Percentiles rank a stretch among this genome's conserved stretches.
Conservation (phyloP, 2,888 invertebrate genomes). For the Caenorhabditis auriculariae region DNA sequence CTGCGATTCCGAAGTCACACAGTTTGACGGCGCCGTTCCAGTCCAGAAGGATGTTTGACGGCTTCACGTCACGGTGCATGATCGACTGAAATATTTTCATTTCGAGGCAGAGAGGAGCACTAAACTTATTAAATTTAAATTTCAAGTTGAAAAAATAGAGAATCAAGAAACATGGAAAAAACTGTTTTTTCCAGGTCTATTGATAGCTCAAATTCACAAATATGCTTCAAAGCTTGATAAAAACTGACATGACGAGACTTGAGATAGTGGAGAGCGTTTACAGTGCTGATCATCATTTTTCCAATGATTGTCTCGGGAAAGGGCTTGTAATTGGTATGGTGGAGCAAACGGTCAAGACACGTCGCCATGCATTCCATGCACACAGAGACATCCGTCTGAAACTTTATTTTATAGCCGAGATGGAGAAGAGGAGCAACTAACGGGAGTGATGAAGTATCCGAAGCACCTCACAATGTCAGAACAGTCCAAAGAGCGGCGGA, state of each 20-base stretch:
- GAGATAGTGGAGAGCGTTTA: constrained; percentile 92
- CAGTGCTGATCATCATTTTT: constrained; percentile 94
- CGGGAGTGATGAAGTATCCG: constrained; percentile 96
- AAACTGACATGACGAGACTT: constrained; percentile 78
- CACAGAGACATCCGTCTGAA: constrained; percentile 86
- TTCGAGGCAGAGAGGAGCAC: background rate
- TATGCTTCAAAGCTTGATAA: no score
- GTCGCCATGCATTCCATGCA: constrained; percentile 99
- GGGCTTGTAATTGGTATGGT: constrained; percentile 74
- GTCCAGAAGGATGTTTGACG: constrained; percentile 95
- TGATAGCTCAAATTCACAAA: background rate
- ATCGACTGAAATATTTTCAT: constrained; percentile 40
- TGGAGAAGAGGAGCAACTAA: constrained; percentile 63
- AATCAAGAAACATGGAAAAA: no score
- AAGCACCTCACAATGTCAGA: constrained; percentile 93
- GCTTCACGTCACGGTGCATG: constrained; percentile 67
- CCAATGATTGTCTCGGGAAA: constrained; percentile 94
- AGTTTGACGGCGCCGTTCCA: constrained; percentile 89
- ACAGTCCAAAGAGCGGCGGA: constrained; percentile 94
- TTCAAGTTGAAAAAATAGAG: no score
- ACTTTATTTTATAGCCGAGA: background rate
- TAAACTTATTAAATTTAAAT: background rate
- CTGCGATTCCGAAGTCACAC: constrained; percentile 98
- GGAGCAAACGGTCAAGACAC: constrained; percentile 93
- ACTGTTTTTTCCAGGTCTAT: constrained; percentile 1